phyloP scores from a whole-genome alignment of 2,797 vertebrate species.

The Hapalemur alaotrensis region DNA sequence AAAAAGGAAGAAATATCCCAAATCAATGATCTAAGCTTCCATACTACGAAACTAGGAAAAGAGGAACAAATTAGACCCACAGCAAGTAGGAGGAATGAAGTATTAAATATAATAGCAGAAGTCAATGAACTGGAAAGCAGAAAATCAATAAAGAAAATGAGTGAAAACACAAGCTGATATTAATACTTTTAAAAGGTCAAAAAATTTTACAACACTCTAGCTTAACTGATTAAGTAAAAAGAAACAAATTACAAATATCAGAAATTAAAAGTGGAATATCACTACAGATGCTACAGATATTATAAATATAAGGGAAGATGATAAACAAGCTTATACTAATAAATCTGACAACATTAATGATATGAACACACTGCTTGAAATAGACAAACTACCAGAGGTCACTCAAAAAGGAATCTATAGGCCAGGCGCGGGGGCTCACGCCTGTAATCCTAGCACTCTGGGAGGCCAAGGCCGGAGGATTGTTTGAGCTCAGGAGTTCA shows the following conservation, averaged over 20 bases:
- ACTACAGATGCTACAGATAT: background rate
- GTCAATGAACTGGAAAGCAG: conserved; percentile 11
- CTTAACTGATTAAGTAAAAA: background rate
- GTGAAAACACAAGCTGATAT: background rate
- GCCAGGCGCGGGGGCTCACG: too few relatives aligned
- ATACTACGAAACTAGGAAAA: background rate
- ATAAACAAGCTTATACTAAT: background rate
- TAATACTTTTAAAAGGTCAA: background rate
- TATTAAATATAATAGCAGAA: background rate
- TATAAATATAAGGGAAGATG: conserved; percentile 1
- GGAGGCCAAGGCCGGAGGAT: too few relatives aligned
- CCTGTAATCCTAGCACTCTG: too few relatives aligned
- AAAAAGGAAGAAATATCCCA: background rate
- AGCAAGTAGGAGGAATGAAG: too few relatives aligned
- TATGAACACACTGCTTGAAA: background rate
- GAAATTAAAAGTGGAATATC: background rate
- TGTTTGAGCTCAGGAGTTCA: too few relatives aligned
- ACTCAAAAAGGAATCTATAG: background rate
- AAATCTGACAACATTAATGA: background rate
- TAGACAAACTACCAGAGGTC: background rate
- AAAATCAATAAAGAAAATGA: background rate
- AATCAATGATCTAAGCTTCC: background rate
- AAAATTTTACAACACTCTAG: background rate
- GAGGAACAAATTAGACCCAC: too few relatives aligned
- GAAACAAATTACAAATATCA: background rate